Percentiles rank a stretch among this genome's conserved stretches.
phyloP scores from a whole-genome alignment of 2,888 invertebrate genomes.

The Nomada fabriciana region DNA sequence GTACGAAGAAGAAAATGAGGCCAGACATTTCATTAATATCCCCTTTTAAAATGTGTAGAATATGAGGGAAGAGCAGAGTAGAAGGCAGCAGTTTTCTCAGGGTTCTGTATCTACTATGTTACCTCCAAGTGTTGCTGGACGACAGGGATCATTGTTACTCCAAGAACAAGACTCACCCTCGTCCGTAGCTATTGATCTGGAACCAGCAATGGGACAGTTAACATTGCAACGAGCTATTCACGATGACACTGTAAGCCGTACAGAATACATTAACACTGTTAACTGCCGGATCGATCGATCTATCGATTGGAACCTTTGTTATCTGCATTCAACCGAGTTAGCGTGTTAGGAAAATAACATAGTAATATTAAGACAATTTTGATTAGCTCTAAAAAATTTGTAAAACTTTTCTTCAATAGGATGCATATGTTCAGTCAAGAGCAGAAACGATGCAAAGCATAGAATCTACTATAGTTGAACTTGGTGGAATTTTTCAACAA shows the following conservation, averaged over 20 bases:
- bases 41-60: constrained; percentile 86
- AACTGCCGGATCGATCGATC: too few species aligned
- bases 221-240: constrained; percentile 82
- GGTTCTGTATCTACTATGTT: constrained; percentile 87
- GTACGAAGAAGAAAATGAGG: constrained; percentile 25
- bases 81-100: constrained; percentile 96
- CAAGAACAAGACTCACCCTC: constrained; percentile 79
- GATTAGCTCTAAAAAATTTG: background rate
- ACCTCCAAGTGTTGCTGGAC: constrained; percentile 87
- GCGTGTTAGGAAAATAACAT: background rate
- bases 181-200: constrained; percentile 93
- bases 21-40: background rate
- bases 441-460: constrained; percentile 99
- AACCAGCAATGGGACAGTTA: constrained; percentile 86
- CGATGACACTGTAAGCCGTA: constrained; percentile 79
- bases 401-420: constrained; percentile 81
- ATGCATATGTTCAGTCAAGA: constrained; percentile 95
- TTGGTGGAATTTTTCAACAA: constrained; percentile 99
- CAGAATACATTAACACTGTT: background rate
- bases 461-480: constrained; percentile 98
- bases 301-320: too few species aligned
- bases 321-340: too few species aligned
- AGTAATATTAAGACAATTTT: constrained; percentile 1
- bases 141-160: constrained; percentile 83
- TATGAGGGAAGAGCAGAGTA: constrained; percentile 96